Conservation (phyloP, 1,140 invertebrate genomes). For the Leptinotarsa texana region DNA sequence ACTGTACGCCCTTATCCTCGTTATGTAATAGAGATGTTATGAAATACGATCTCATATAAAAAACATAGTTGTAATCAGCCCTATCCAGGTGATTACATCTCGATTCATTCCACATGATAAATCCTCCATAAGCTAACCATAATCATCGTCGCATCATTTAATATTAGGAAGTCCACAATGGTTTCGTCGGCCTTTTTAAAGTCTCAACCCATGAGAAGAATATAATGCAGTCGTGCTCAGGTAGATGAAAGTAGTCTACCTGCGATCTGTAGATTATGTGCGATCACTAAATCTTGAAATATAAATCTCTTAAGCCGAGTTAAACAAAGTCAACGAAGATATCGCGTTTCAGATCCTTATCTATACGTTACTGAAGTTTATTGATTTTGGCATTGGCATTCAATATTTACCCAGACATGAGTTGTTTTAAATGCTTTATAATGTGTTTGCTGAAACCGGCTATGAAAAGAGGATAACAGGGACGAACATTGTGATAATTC, state of each 20-base stretch:
- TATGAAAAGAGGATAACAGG: not conserved
- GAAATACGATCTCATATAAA: constrained; percentile 6
- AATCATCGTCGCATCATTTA: constrained; percentile 18
- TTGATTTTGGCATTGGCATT: constrained; percentile 39
- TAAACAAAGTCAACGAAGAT: constrained; percentile 35
- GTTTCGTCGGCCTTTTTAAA: constrained; percentile 9
- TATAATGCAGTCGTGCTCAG: constrained; percentile 1
- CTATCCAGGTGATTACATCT: constrained; percentile 2
- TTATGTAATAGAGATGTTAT: constrained; percentile 8
- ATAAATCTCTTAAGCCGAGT: constrained; percentile 33
- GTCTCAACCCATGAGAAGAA: not conserved
- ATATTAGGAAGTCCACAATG: constrained; percentile 13
- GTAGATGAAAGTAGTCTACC: constrained; percentile 15
- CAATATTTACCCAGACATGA: constrained; percentile 37
- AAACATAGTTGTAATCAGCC: constrained; percentile 2
- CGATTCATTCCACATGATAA: not conserved
- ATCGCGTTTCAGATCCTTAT: constrained; percentile 38
- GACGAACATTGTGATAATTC: not conserved
- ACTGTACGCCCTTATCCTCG: not conserved
- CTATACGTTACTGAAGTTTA: constrained; percentile 37
- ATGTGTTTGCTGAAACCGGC: constrained; percentile 33
- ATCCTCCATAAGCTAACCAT: not conserved
- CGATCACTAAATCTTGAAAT: constrained; percentile 16
- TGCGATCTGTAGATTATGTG: constrained; percentile 10
- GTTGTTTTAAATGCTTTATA: constrained; percentile 39